Base-by-base conservation (phyloP, 1,140 invertebrate species). In the Linepithema humile region DNA sequence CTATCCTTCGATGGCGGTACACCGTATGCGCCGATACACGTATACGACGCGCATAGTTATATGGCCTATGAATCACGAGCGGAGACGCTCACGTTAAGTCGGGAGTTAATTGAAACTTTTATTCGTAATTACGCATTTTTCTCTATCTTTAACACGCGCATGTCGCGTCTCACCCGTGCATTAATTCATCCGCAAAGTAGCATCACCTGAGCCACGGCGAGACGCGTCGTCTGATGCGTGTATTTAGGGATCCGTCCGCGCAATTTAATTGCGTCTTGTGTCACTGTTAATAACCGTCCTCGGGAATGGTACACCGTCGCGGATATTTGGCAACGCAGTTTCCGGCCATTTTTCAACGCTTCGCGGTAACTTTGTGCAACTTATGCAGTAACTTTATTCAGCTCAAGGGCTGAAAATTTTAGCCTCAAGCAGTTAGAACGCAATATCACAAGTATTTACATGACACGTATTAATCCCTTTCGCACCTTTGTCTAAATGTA, bases 41-140 rank as follows among this genome's bases (percentile, higher is more conserved):
- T 60, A 35, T 59, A 57, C 70, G 77, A 26, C 43, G 78, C 65
- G 43, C 77, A 50, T 69, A 60, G 65, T 89, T 89, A 89, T 89
- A 87, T 85, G 67, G 87, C 85, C 85, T 78, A 87, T 89, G 88
- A 89, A 89, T 89, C 87, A 89, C 72, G 59, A 20, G 23, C 75
- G 62, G 75, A 55, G 84, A 88, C 74, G 62, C 62, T 60, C 86
- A 69, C 86, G 60, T 78, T 74, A 84, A 72, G 50, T 57, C n/a
- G 65, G 75, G 83, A 88, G 88, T 83, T 88, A 89, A 89, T 89
- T 89, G 88, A 89, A 89, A 89, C 88, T 89, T 89, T 89, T 89
- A 87, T 89, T 85, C 87, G 87, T 85, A 89, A 89, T 89, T 89
- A 87, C 72, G 73, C 59, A 50, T 67, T 59, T 69, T 55, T 69